Evolutionary conservation across 2,888 invertebrate species (phyloP).

Genomic region (Coelogynopora nodosa): DNA sequence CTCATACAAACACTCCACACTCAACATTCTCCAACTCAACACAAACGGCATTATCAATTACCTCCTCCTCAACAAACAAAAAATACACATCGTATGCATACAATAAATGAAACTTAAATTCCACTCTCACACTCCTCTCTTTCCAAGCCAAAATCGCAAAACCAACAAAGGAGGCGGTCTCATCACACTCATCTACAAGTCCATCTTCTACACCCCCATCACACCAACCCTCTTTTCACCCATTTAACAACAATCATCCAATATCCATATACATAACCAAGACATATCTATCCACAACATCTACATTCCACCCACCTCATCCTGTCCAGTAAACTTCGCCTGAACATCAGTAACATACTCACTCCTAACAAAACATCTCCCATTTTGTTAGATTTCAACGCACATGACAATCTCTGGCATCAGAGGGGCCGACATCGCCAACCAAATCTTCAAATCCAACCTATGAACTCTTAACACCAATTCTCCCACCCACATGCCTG

Average conservation of each 20-base stretch:
- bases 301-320: constrained; percentile 22
- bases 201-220: neutral
- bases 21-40: neutral
- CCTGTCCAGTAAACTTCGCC: neutral
- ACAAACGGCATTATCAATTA: neutral
- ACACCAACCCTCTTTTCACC: neutral
- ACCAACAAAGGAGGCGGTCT: constrained; percentile 8
- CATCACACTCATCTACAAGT: constrained; percentile 5
- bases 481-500: neutral
- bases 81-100: neutral
- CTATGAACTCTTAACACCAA: neutral
- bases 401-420: constrained; percentile 12
- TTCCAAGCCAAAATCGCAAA: neutral
- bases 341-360: neutral
- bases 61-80: constrained; percentile 11
- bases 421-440: neutral
- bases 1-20: neutral
- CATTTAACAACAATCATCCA: neutral
- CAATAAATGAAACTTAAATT: neutral
- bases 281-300: neutral
- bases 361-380: neutral
- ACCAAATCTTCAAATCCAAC: neutral
- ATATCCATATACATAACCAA: neutral
- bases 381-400: neutral
- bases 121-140: neutral